phyloP scores from a whole-genome alignment of 2,113 vertebrate species.

The Bubo scandiacus region DNA sequence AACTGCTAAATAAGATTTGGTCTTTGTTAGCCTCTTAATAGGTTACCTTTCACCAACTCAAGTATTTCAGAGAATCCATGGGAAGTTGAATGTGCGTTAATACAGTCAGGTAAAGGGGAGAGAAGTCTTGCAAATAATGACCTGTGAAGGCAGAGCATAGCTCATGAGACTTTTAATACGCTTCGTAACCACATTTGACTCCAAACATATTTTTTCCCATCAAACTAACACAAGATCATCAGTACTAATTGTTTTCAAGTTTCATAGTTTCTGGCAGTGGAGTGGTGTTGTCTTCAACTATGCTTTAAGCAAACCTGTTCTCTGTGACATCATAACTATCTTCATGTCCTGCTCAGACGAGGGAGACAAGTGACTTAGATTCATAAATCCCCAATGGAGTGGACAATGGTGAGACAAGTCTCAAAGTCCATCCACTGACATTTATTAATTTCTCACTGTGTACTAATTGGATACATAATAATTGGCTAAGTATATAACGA shows the following conservation, averaged over 20 bases:
- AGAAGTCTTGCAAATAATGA: background rate
- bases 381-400: no score
- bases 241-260: background rate
- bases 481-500: no score
- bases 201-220: rapidly evolving
- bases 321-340: background rate
- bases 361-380: no score
- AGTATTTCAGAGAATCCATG: background rate
- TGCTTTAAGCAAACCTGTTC: background rate
- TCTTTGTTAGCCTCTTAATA: background rate
- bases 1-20: background rate
- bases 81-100: background rate
- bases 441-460: no score
- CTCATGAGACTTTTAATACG: background rate
- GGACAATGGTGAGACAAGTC: no score
- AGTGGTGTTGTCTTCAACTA: background rate
- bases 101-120: background rate
- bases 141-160: background rate
- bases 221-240: background rate
- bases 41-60: background rate
- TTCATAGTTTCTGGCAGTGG: background rate
- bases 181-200: background rate
- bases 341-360: no score
- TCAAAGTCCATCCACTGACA: no score
- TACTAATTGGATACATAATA: no score